A percentile compares a stretch with the other conserved stretches of the same genome.
Conservation (phyloP, 1,140 invertebrate species). For the Drusus annulatus region DNA sequence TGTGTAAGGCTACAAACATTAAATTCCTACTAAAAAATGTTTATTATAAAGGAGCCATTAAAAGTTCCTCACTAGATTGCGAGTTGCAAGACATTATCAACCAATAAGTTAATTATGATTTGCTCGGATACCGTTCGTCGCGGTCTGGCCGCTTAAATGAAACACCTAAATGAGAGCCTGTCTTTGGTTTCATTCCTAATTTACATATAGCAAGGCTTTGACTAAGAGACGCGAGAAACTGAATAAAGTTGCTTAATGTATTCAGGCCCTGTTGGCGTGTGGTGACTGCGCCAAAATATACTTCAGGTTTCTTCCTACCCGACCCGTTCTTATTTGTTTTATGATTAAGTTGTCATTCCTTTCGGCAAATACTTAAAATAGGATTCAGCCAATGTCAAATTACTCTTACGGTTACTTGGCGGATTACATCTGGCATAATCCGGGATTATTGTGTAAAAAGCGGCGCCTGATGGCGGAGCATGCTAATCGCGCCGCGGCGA, state of each 20-base stretch:
- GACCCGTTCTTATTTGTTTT: slow-evolving; percentile 52
- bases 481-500: not conserved
- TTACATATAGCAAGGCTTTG: slow-evolving; percentile 49
- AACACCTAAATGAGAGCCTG: slow-evolving; percentile 29
- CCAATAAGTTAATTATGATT: slow-evolving; percentile 27
- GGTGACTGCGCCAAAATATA: not conserved
- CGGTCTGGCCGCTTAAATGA: slow-evolving; percentile 25
- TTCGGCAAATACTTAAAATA: slow-evolving; percentile 57
- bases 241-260: slow-evolving; percentile 56
- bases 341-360: slow-evolving; percentile 58
- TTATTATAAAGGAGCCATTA: too few species aligned
- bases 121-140: slow-evolving; percentile 14
- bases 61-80: too few species aligned
- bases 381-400: slow-evolving; percentile 53
- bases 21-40: too few species aligned
- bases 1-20: too few species aligned
- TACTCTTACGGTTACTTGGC: slow-evolving; percentile 33
- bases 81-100: slow-evolving; percentile 11
- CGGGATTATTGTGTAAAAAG: slow-evolving; percentile 41
- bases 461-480: slow-evolving; percentile 14
- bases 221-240: slow-evolving; percentile 44
- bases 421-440: slow-evolving; percentile 53
- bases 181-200: slow-evolving; percentile 43
- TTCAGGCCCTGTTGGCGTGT: slow-evolving; percentile 48
- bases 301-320: slow-evolving; percentile 30